Evolutionary conservation across 1,140 invertebrate genomes (phyloP).

Genomic region (Caligus rogercresseyi): DNA sequence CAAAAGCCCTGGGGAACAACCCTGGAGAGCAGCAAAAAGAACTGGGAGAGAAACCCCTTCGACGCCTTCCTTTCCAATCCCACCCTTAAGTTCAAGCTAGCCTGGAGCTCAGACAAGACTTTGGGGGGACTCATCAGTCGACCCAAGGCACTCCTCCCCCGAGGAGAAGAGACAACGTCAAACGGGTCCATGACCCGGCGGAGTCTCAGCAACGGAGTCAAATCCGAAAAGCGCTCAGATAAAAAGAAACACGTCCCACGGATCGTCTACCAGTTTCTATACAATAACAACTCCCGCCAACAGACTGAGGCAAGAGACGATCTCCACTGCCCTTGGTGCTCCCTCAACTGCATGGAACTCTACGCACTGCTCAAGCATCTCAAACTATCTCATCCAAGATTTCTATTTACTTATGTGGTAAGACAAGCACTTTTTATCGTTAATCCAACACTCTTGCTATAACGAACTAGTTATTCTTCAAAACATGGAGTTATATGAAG

Average conservation of each 20-base stretch:
- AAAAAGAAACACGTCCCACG: constrained; percentile 30
- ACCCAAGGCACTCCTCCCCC: constrained; percentile 18
- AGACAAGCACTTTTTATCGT: constrained; percentile 30
- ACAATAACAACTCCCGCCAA: constrained; percentile 81
- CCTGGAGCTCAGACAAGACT: constrained; percentile 55
- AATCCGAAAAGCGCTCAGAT: constrained; percentile 21
- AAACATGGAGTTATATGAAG: too few species aligned
- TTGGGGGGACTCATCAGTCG: constrained; percentile 50
- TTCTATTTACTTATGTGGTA: constrained; percentile 77
- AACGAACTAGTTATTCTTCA: too few species aligned
- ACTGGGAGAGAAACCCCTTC: constrained; percentile 14
- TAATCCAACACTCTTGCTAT: too few species aligned
- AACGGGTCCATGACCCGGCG: neutral
- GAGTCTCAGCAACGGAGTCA: constrained; percentile 20
- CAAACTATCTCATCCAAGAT: constrained; percentile 77
- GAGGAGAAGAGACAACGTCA: neutral
- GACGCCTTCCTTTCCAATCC: constrained; percentile 26
- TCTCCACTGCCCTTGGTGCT: constrained; percentile 85
- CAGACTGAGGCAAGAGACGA: constrained; percentile 84
- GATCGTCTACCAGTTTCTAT: constrained; percentile 87
- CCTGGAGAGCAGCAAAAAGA: constrained; percentile 38
- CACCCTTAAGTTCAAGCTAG: constrained; percentile 59
- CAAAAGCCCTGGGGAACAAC: constrained; percentile 60
- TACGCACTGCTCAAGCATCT: constrained; percentile 82
- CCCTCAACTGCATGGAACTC: constrained; percentile 62